Evolutionary conservation across 2,888 invertebrate species (phyloP), one percentile per base, ranked within the genome.

Genomic region (Athrips mouffetella): DNA sequence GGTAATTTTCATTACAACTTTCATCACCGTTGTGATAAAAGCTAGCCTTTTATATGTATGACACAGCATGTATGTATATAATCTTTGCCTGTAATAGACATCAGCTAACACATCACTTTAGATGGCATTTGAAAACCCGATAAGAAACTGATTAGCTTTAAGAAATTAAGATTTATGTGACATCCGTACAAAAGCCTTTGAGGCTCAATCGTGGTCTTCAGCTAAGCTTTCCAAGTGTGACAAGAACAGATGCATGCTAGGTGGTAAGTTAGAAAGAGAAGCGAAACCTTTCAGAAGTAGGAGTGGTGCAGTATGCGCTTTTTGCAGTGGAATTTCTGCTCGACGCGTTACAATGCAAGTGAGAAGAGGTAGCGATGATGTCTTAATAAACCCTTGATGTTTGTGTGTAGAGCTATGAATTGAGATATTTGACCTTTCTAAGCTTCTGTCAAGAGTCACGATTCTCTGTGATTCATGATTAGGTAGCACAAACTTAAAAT

Each of bases 231-330:
- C 61, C 59, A 49, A 50, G 49, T n/a, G 57, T 35, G 70, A 80
- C 56, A 69, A 67, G 62, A 73, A 78, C 59, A 52, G 27, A 39
- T 47, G 58, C 53, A 20, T 7, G 50, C 48, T 45, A 47, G 16
- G 35, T 13, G 16, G 23, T 20, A 50, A 51, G 69, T 54, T 58
- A 50, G 67, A 76, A 66, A 51, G 69, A 71, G 72, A 74, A 53
- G 55, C 57, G 55, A 52, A 54, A 60, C 52, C 70, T 73, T 79
- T 76, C 60, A 72, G 74, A 58, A 64, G 71, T 70, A 76, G 79
- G 74, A 77, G 76, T 74, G 80, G 85, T 84, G 80, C 84, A 74
- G 79, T 83, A 83, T 84, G 81, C 79, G 80, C n/a, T 84, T 85
- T 86, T 84, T 84, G 79, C 65, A 70, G 67, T 65, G 65, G 74